Evolutionary conservation across 2,797 vertebrate species (phyloP).

Genomic region (Clarias fuscus): DNA sequence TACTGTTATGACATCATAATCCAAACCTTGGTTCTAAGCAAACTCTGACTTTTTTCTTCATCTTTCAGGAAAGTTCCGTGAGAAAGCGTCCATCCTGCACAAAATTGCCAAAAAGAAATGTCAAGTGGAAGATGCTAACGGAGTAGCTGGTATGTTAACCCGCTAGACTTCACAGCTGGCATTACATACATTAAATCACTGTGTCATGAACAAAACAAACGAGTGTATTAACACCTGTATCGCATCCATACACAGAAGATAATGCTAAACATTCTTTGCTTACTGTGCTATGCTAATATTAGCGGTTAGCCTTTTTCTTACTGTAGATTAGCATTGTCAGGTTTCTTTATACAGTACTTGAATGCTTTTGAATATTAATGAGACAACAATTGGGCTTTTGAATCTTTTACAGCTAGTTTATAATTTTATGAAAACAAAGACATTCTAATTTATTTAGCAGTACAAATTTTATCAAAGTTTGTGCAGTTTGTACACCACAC

Average conservation of each 20-base stretch:
- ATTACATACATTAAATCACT: background rate
- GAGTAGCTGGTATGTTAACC: constrained; percentile 75
- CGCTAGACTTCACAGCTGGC: background rate
- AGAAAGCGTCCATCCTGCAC: constrained; percentile 97
- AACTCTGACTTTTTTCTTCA: background rate
- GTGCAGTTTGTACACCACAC: no score
- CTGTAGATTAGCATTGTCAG: background rate
- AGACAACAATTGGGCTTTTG: background rate
- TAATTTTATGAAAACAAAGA: no score
- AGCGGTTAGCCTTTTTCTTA: background rate
- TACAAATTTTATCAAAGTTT: background rate
- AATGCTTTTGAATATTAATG: background rate
- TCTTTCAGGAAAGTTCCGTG: constrained; percentile 91
- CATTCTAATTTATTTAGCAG: background rate
- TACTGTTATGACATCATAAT: background rate
- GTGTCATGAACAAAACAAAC: background rate
- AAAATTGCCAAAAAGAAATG: constrained; percentile 99
- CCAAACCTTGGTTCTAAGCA: background rate
- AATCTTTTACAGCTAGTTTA: no score
- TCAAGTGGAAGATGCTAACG: constrained; percentile 93
- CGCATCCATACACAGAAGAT: background rate
- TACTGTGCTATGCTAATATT: background rate
- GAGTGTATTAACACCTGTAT: background rate
- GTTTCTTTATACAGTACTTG: background rate
- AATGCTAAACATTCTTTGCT: background rate